Base-by-base conservation (phyloP, 2,797 vertebrate genomes). In the Vespertilio murinus region DNA sequence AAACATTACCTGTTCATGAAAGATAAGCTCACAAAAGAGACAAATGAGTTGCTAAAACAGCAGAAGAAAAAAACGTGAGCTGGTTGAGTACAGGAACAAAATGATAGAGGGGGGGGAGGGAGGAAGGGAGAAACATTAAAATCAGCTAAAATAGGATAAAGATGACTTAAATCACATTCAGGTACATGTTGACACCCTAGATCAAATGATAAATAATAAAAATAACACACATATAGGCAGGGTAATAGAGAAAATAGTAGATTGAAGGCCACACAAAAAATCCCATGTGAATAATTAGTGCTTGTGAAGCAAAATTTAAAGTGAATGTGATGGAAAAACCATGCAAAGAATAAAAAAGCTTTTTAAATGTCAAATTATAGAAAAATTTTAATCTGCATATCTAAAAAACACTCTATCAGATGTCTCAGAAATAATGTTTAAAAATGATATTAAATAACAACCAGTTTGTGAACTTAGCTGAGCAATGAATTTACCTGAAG, bases 161-260 rank as follows among this genome's bases (percentile, higher is more conserved):
- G 35, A 71, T 86, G 30, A 87, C 11, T 69, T 69, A 96, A 96
- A 85, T 90, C 45, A 82, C 23, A 88, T 71, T 79, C 65, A 42
- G 10, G 28, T 85, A 80, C 23, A 91, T 79, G 17, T 20, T 93
- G 70, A 82, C 30, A 86, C 45, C 10, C 33, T 69, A 52, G n/a
- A 61, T 42, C 49, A 67, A 82, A 74, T 86, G 59, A 90, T 56
- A 90, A 78, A 23, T 54, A 75, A 65, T 30, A 30, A 77, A 88
- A 89, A 54, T 4, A 49, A 88, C 59, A 82, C 80, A 91, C 67
- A 56, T 45, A 38, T 35, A 75, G 16, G 14, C 64, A 82, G 74
- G 22, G 18, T 45, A 82, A 28, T 33, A 23, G n/a, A 40, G 16
- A 47, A 82, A 35, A 38, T 16, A 7, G 20, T 70, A 84, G 45